Base-by-base conservation (phyloP, 2,113 vertebrate genomes). In the Cygnus atratus region DNA sequence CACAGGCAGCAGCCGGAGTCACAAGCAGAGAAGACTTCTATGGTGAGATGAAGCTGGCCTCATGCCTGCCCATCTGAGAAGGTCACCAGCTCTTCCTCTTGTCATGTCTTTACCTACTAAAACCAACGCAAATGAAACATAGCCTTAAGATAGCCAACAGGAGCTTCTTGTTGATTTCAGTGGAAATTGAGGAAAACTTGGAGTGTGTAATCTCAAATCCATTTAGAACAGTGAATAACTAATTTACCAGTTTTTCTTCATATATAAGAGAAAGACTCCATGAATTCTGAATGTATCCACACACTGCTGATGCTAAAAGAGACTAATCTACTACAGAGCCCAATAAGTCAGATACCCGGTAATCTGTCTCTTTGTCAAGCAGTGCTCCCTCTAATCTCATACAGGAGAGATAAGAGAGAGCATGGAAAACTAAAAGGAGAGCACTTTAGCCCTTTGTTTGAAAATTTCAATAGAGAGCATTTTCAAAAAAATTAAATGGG, bases 21-120 rank as follows among this genome's bases (percentile, higher is more conserved):
- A 41, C 26, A 48, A 50, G 13, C 37, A 43, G 76, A 22, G 43
- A 52, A 19, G 87, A 73, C 26, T 61, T 75, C 26, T 71, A 29
- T 26, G 67, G 43, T 0, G 0, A 66, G 48, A 84, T 0, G 0
- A 37, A 15, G 15, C 35, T 11, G 16, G 21, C 13, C 73, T 20
- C 9, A 1, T 0, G 0, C 28, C 50, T 37, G 61, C n/a, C 31
- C 1, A 0, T 3, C 3, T 1, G 2, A 33, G 41, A 0, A 28
- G 2, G 54, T 20, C 48, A 4, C 6, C 4, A 73, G 12, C 48
- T 63, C 43, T 63, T 4, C 25, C 31, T 65, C 44, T 29, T 57
- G 18, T n/a, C 54, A 9, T 37, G 87, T 25, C 54, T 41, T 50
- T 50, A 84, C 14, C 58, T 55, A 39, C 33, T 58, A 54, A 68